These are phyloP conservation scores for Caenorhabditis remanei DNA, from an alignment of 1,140 invertebrate species.

Conservation along the genomic window DNA sequence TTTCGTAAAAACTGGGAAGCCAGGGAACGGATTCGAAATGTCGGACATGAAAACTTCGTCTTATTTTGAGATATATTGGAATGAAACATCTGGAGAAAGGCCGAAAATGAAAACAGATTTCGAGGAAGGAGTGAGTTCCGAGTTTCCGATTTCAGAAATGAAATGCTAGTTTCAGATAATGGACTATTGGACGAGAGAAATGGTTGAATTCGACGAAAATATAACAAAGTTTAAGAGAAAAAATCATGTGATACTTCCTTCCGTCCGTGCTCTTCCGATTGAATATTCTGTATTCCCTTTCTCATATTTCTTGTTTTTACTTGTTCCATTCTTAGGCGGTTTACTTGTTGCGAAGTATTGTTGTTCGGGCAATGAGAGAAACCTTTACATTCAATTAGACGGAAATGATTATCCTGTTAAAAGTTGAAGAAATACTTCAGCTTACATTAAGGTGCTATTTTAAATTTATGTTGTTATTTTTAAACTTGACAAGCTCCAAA, in stretches of 20 bases:
- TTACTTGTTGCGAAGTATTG: not conserved
- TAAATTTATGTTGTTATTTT: too few relatives aligned
- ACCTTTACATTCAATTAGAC: not conserved
- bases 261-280: not conserved
- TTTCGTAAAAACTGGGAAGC: conserved; percentile 48
- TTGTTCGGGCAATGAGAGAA: not conserved
- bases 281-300: not conserved
- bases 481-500: too few relatives aligned
- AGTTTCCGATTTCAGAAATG: not conserved
- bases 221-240: not conserved
- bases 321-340: not conserved
- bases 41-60: not conserved
- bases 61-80: conserved; percentile 1
- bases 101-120: not conserved
- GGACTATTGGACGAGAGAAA: conserved; percentile 13
- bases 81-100: conserved; percentile 15
- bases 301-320: not conserved
- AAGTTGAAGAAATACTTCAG: not conserved
- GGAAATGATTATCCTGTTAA: conserved; percentile 15
- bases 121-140: not conserved
- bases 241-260: not conserved
- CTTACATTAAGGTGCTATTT: not conserved
- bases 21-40: not conserved
- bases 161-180: not conserved
- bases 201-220: conserved; percentile 9